phyloP scores from a whole-genome alignment of 2,888 invertebrate genomes.

The Leptinotarsa juncta region DNA sequence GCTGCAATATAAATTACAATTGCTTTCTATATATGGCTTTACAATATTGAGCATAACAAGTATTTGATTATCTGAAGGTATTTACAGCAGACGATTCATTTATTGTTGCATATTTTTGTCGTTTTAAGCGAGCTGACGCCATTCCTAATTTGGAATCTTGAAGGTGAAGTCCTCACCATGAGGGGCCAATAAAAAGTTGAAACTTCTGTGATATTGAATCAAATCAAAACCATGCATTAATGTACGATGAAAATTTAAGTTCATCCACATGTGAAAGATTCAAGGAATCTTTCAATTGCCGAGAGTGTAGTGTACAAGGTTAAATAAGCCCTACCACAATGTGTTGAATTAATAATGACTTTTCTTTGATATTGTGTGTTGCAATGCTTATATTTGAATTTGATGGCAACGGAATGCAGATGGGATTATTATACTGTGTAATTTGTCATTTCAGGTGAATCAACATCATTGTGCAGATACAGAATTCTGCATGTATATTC shows the following conservation, averaged over 20 bases:
- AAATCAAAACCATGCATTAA: background rate
- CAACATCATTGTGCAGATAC: no score
- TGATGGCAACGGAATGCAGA: no score
- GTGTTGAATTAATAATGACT: no score
- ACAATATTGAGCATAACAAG: conserved; percentile 12
- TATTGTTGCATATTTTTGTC: conserved; percentile 18
- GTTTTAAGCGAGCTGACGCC: background rate
- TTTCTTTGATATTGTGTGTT: no score
- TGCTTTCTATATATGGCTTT: conserved; percentile 17
- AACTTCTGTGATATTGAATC: background rate
- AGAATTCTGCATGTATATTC: no score
- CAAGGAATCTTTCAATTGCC: no score
- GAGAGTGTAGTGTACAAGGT: no score
- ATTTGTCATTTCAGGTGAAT: no score
- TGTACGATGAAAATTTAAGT: background rate
- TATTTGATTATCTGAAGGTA: conserved; percentile 16
- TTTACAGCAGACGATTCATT: conserved; percentile 23
- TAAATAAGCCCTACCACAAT: no score
- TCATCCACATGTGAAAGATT: no score
- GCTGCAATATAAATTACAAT: conserved; percentile 17
- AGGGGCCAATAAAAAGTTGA: background rate
- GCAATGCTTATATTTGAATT: no score
- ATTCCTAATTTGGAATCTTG: conserved; percentile 15
- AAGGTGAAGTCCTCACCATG: background rate
- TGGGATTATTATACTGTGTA: no score